phyloP scores from a whole-genome alignment of 2,113 vertebrate species.

The Hippocampus mohnikei region DNA sequence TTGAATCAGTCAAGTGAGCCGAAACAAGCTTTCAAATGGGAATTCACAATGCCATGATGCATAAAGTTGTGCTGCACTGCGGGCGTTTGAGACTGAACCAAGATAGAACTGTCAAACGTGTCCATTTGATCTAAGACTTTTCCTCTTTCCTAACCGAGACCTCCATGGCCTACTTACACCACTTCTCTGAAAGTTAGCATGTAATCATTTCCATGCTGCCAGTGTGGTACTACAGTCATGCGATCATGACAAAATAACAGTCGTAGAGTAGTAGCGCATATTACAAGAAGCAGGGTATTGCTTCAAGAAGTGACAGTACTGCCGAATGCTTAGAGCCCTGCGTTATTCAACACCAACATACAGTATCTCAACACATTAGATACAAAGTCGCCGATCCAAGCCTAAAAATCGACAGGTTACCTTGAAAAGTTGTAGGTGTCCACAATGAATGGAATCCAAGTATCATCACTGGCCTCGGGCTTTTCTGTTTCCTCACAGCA shows the following conservation, averaged over 20 bases:
- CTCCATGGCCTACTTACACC: not conserved
- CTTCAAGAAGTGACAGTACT: constrained; percentile 10
- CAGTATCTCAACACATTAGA: not conserved
- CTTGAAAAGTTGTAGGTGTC: constrained; percentile 33
- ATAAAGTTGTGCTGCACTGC: not conserved
- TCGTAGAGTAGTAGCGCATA: not conserved
- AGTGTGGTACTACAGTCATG: not conserved
- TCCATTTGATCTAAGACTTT: constrained; percentile 11
- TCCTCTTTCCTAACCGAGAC: not conserved
- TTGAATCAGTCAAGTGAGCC: constrained; percentile 27
- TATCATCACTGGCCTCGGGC: constrained; percentile 12
- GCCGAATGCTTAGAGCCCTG: constrained; percentile 3
- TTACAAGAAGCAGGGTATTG: not conserved
- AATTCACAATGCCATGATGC: constrained; percentile 6
- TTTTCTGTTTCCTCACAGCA: constrained; percentile 14
- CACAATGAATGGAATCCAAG: constrained; percentile 32
- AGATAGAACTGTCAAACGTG: constrained; percentile 17
- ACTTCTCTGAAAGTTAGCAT: not conserved
- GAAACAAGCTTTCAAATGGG: constrained; percentile 20
- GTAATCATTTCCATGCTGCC: not conserved
- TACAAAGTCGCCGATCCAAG: not conserved
- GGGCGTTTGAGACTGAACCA: constrained; percentile 9
- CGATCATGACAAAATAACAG: not conserved
- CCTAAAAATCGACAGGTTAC: constrained; percentile 27
- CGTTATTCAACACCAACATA: constrained; percentile 26